Evolutionary conservation across 2,113 vertebrate genomes (phyloP), one percentile per base, ranked within the genome.

Genomic region (Leptodactylus fuscus): DNA sequence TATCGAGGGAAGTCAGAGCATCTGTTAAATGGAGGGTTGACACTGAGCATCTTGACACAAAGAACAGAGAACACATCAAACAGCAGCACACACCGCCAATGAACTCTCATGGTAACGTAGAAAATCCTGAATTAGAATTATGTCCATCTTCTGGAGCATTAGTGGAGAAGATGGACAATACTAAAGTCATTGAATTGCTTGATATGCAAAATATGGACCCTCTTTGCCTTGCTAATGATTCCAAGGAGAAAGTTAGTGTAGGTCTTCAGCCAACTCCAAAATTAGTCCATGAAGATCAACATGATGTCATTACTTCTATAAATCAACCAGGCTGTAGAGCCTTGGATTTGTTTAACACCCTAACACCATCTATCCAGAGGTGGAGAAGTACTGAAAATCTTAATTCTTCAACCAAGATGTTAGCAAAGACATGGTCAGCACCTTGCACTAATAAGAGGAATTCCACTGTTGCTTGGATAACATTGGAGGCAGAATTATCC

Each of bases 331-430:
- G 5, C 48, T 36, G 9, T 10, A 16, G 12, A 55, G 8, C n/a
- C 32, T 3, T 3, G 27, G 34, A 71, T 13, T 55, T 32, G 15
- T 29, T 10, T 49, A 32, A 11, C 8, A 16, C 46, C 32, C 12
- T 22, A 24, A 22, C 34, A 7, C 34, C 49, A 41, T 13, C 36
- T 58, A 16, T 15, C 13, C 22, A 24, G 7, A 46, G 48, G 24
- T 81, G 76, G 46, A 85, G 27, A 60, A 85, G 84, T 53, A 29
- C 38, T 81, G 84, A 85, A 32, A 41, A 60, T 1, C 24, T 85
- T 24, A 46, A n/a, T 22, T 60, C 18, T 80, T 48, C 67, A 48
- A 16, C 73, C 3, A 80, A 51, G 34, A 73, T 13, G 36, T 48
- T 83, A 62, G 4, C 15, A 34, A 83, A 73, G 60, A 83, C 70